Evolutionary conservation across 2,888 invertebrate species (phyloP), one percentile per base, ranked within the genome.

Genomic region (Drosophila cracens): DNA sequence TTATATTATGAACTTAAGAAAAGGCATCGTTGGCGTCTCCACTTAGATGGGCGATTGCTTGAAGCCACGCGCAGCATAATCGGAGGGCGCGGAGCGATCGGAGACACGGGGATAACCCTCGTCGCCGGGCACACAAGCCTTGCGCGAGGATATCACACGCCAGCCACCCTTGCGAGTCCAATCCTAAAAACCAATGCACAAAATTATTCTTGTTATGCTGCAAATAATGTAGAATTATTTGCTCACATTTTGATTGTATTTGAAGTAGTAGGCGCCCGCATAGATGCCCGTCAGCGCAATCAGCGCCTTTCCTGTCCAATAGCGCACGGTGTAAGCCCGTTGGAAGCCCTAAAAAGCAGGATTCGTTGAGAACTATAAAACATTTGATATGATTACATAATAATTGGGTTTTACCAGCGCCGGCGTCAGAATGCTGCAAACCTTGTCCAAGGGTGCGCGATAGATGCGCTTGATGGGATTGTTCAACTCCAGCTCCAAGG

Each of bases 401-500:
- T 29, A 54, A 18, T 13, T 21, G 29, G 36, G 77, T 85, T 4
- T 83, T 93, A 96, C 96, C 93, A 97, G 80, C n/a, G 93, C 67
- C 27, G 96, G 96, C 34, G 92, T 90, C 1, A 97, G 90, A 18
- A 92, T 89, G 6, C 91, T 93, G 86, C 95, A 95, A 0, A 97
- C 48, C 21, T 92, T 90, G 90, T 98, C 95, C 85, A 97, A 92
- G 0, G 98, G 98, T 48, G 94, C 94, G 70, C 95, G 95, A 87
- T 97, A 97, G 63, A 96, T 92, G 72, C 97, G 95, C 78, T 96
- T 95, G 76, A 98, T 95, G 2, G 96, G 96, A 92, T 98, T 98
- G 67, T 94, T 94, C 29, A 95, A 94, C 91, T 95, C 95, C 76
- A 93, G 94, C 92, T 96, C 96, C 74, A 96, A 94, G 89, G 95